These are phyloP conservation scores for Catocala nupta DNA, from an alignment of 2,888 invertebrate species.

Conservation along the genomic window DNA sequence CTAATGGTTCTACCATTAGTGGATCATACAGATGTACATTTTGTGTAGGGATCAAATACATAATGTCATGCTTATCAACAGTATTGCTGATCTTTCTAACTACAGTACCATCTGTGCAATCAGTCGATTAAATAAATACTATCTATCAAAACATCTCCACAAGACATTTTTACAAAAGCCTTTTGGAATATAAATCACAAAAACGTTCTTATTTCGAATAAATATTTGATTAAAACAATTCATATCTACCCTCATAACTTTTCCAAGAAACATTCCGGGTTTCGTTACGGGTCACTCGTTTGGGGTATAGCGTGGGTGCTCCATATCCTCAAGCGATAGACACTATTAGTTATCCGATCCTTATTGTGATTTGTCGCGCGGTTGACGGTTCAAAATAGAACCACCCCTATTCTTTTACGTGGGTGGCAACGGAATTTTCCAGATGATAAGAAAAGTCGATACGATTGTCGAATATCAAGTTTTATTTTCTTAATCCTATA, in stretches of 20 bases:
- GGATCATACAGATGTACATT: too few relatives aligned
- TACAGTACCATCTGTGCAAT: too few relatives aligned
- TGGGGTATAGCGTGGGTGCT: background rate
- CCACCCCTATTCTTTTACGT: background rate
- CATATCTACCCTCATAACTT: constrained; percentile 4
- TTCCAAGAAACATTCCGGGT: background rate
- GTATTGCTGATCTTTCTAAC: too few relatives aligned
- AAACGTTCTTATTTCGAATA: background rate
- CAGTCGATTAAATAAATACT: too few relatives aligned
- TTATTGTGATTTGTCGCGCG: constrained; percentile 8
- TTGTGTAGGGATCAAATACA: too few relatives aligned
- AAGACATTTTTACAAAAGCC: too few relatives aligned
- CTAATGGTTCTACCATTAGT: too few relatives aligned
- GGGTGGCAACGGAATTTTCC: background rate
- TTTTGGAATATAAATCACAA: background rate
- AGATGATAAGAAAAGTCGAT: background rate
- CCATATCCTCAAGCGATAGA: constrained; percentile 2
- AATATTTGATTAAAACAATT: background rate
- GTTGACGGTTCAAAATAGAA: constrained; percentile 1
- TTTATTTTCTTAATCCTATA: background rate
- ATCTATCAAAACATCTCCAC: too few relatives aligned
- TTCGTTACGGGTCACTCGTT: constrained; percentile 1
- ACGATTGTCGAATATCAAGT: background rate
- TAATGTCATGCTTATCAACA: too few relatives aligned
- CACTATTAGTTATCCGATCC: constrained; percentile 11